phyloP scores from a whole-genome alignment of 2,797 vertebrate genomes.

The Ctenosaura bakeri region DNA sequence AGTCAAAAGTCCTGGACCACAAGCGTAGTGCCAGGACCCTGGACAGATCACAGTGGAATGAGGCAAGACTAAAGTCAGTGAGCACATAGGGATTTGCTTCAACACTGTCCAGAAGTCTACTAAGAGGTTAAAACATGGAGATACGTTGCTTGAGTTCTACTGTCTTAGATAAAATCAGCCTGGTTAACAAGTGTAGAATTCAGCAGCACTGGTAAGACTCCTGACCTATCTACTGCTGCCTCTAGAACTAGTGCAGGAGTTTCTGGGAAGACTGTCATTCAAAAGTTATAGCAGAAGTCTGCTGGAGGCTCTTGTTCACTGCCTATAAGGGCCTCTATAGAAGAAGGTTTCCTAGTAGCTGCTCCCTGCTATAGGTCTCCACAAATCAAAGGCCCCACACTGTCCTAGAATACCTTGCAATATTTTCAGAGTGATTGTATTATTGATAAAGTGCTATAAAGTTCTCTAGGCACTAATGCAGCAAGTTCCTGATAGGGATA shows the following conservation, averaged over 20 bases:
- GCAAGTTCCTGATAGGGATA: not conserved
- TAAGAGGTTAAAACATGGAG: not conserved
- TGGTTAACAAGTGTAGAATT: not conserved
- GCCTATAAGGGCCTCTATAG: not conserved
- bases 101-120: no score
- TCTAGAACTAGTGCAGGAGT: not conserved
- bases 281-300: not conserved
- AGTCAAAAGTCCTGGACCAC: not conserved
- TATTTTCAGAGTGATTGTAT: not conserved
- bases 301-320: not conserved
- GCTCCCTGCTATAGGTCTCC: not conserved
- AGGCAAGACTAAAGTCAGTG: not conserved
- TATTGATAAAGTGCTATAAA: not conserved
- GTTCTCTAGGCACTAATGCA: not conserved
- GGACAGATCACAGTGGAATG: not conserved
- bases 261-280: not conserved
- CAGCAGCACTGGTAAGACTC: not conserved
- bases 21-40: not conserved
- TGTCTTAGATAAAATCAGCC: not conserved
- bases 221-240: not conserved
- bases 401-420: not conserved
- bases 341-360: not conserved
- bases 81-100: not conserved
- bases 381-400: not conserved
- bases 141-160: not conserved